phyloP scores from a whole-genome alignment of 2,888 invertebrate genomes.

The Acleris literana region DNA sequence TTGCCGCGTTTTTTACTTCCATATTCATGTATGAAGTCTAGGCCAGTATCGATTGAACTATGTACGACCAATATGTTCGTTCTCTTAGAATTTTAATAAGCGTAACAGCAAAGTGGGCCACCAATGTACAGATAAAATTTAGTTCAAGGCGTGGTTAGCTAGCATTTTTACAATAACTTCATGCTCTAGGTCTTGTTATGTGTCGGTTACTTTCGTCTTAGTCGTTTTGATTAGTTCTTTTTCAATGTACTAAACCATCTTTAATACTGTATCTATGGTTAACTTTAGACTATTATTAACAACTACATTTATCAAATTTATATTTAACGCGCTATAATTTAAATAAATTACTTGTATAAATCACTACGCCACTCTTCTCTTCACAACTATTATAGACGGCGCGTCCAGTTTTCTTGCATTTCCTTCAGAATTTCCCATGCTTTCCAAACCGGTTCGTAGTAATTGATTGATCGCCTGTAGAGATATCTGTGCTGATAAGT shows the following conservation, averaged over 20 bases:
- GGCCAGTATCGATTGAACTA: constrained; percentile 27
- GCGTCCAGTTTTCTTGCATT: constrained; percentile 28
- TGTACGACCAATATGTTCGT: constrained; percentile 18
- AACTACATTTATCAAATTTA: neutral
- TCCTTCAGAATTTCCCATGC: constrained; percentile 36
- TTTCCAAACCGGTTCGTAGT: constrained; percentile 30
- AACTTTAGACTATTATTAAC: neutral
- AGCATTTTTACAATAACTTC: neutral
- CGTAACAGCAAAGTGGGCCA: constrained; percentile 23
- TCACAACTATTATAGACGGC: constrained; percentile 14
- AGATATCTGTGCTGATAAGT: constrained; percentile 21
- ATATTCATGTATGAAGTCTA: constrained; percentile 21
- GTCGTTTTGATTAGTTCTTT: neutral
- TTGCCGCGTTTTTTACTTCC: constrained; percentile 8
- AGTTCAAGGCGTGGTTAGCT: neutral
- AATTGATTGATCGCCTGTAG: constrained; percentile 26
- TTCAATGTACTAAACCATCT: neutral
- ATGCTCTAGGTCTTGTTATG: neutral
- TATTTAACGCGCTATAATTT: neutral
- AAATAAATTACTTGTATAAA: constrained; percentile 8
- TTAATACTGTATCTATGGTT: neutral
- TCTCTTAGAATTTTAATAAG: constrained; percentile 25
- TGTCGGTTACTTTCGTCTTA: neutral
- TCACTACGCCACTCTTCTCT: constrained; percentile 10
- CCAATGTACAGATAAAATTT: constrained; percentile 8